phyloP scores from a whole-genome alignment of 2,888 invertebrate species.

The Drosophila subquinaria region DNA sequence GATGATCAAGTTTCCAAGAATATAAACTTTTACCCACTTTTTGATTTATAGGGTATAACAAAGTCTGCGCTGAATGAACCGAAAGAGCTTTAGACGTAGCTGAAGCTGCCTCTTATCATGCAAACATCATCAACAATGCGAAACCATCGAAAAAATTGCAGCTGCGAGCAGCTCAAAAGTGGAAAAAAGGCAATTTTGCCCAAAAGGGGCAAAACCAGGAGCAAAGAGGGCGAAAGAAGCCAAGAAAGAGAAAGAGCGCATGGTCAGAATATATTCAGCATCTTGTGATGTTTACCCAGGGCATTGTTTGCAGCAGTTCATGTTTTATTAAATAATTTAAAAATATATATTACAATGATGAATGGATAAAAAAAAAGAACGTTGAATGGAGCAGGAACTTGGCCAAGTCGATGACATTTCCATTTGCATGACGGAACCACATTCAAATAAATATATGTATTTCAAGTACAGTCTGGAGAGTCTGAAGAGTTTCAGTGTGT shows the following conservation, averaged over 20 bases:
- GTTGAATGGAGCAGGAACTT: conserved; percentile 11
- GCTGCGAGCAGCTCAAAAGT: conserved; percentile 50
- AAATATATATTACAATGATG: conserved; percentile 65
- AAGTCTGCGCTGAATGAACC: background rate
- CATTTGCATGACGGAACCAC: conserved; percentile 35
- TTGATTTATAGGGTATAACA: conserved; percentile 5
- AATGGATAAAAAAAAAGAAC: conserved; percentile 18
- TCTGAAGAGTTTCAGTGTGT: conserved; percentile 25
- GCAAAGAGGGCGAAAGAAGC: background rate
- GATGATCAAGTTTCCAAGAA: background rate
- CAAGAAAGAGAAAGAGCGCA: background rate
- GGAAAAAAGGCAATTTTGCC: conserved; percentile 71
- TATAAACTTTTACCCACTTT: background rate
- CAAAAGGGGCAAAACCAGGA: conserved; percentile 46
- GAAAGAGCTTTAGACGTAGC: conserved; percentile 1
- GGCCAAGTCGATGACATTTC: conserved; percentile 26
- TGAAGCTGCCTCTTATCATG: conserved; percentile 33
- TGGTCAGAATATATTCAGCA: conserved; percentile 11
- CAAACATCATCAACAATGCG: conserved; percentile 44
- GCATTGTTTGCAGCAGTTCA: conserved; percentile 50
- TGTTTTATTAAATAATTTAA: conserved; percentile 70
- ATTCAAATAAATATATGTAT: conserved; percentile 25
- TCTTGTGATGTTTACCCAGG: conserved; percentile 32
- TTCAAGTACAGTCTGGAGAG: conserved; percentile 26
- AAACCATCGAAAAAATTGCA: conserved; percentile 42